Conservation (phyloP, 2,113 vertebrate species). For the Coturnix japonica region DNA sequence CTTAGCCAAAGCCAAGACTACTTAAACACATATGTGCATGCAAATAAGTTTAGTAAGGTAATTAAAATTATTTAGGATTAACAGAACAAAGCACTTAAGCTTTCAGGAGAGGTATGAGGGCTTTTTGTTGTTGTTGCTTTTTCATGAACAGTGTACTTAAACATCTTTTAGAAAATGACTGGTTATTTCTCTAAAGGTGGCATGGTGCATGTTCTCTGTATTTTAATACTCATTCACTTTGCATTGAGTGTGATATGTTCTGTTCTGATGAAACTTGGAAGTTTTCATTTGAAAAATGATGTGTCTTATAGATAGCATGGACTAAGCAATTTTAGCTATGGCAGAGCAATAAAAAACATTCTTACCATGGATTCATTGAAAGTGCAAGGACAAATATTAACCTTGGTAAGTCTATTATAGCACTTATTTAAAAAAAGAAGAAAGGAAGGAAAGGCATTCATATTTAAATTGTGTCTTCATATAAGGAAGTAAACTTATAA, state of each 20-base stretch:
- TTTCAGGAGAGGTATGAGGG: not conserved
- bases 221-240: slow-evolving; percentile 62
- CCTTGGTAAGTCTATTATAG: slow-evolving; percentile 74
- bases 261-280: slow-evolving; percentile 70
- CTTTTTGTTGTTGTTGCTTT: not conserved
- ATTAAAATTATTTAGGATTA: not conserved
- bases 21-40: not conserved
- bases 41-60: not conserved
- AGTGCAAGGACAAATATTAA: slow-evolving; percentile 80
- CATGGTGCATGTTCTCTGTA: not conserved
- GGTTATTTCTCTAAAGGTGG: slow-evolving; percentile 9
- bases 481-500: slow-evolving; percentile 59
- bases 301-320: slow-evolving; percentile 67
- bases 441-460: slow-evolving; percentile 58
- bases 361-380: slow-evolving; percentile 70
- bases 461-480: slow-evolving; percentile 70
- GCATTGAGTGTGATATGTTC: slow-evolving; percentile 51
- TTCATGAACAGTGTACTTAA: not conserved
- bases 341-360: slow-evolving; percentile 79
- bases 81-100: not conserved
- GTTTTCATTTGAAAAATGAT: slow-evolving; percentile 78
- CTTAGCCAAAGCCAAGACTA: not conserved
- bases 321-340: slow-evolving; percentile 78
- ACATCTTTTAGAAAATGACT: not conserved
- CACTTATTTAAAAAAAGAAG: slow-evolving; percentile 66